These are phyloP conservation scores for Erythrolamprus reginae DNA, from an alignment of 2,113 vertebrate genomes.

Conservation along the genomic window DNA sequence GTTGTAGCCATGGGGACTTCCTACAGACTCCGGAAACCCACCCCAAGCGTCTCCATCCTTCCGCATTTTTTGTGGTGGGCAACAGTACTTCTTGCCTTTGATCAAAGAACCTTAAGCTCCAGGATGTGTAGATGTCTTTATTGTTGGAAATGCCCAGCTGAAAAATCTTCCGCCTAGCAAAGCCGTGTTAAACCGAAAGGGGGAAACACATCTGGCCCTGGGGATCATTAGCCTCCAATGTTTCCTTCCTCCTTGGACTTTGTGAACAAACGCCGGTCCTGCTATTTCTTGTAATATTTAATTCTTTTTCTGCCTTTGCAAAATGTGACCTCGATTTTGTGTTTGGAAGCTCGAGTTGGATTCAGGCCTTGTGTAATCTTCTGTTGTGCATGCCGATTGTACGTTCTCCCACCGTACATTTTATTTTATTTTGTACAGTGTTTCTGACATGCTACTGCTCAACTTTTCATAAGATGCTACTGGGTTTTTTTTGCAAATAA, in stretches of 20 bases:
- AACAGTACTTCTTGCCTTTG: constrained; percentile 47
- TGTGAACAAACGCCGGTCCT: constrained; percentile 52
- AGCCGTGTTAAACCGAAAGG: constrained; percentile 44
- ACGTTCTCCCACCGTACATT: constrained; percentile 55
- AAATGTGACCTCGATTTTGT: constrained; percentile 49
- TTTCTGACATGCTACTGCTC: constrained; percentile 64
- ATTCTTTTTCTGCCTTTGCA: constrained; percentile 55
- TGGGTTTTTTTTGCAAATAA: constrained; percentile 73
- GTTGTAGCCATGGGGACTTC: constrained; percentile 66
- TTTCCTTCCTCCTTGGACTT: constrained; percentile 62
- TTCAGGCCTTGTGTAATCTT: constrained; percentile 49
- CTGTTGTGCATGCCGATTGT: constrained; percentile 65
- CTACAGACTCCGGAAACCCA: constrained; percentile 59
- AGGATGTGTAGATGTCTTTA: constrained; percentile 36
- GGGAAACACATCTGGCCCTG: constrained; percentile 47
- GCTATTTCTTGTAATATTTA: constrained; percentile 54
- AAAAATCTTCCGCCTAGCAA: constrained; percentile 55
- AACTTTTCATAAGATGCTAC: constrained; percentile 62
- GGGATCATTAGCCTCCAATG: constrained; percentile 55
- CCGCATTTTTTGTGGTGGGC: constrained; percentile 46
- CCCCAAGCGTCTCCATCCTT: constrained; percentile 43
- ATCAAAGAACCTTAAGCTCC: constrained; percentile 31
- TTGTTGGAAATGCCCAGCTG: constrained; percentile 40
- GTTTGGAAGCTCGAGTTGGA: constrained; percentile 56
- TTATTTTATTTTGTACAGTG: constrained; percentile 66